Base-by-base conservation (phyloP, 1,140 invertebrate species). In the Sycophila sp. region DNA sequence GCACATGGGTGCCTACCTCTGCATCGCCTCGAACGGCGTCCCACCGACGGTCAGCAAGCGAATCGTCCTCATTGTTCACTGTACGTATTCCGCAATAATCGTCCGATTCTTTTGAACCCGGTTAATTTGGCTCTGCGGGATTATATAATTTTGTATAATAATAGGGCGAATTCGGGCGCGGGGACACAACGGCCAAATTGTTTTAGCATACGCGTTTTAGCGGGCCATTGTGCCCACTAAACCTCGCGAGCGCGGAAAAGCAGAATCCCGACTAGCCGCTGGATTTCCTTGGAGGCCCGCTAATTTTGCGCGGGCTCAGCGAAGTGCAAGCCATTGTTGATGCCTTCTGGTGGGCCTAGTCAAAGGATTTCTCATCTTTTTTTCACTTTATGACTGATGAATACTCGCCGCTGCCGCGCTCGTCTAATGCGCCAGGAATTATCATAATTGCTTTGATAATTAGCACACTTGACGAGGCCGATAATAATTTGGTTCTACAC, bases 11-110 rank as follows among this genome's bases (percentile, higher is more conserved):
- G 87, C 90, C 19, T 92, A 91, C 76, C 83, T 91, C 4, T 91
- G 90, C 78, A 89, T 92, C 58, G 90, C 90, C 1, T 92, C 92
- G 28, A 95, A 94, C 79, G 92, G 92, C 2, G 91, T 95, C 7
- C 94, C 92, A 2, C 94, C 94, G 5, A 91, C 92, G 13, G 91
- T 94, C 70, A 93, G 91, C 87, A 93, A 94, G 78, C 85, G 92
- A 65, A 91, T 94, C 56, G 88, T 92, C 76, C 87, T 94, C 40
- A 89, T 90, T 76, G 92, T 94, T 42, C 91, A 94, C 77, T 94
- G 93, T 94, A 83, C 88, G 92, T 92, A 84, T 71, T 28, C 4
- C 22, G 47, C 47, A 2, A 53, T n/a, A 53, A 53, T 53, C 49
- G 10, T 22, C 49, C 15, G 34, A 56, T 59, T 42, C 24, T 11